phyloP scores from a whole-genome alignment of 2,797 vertebrate species.

The Megaceryle alcyon region DNA sequence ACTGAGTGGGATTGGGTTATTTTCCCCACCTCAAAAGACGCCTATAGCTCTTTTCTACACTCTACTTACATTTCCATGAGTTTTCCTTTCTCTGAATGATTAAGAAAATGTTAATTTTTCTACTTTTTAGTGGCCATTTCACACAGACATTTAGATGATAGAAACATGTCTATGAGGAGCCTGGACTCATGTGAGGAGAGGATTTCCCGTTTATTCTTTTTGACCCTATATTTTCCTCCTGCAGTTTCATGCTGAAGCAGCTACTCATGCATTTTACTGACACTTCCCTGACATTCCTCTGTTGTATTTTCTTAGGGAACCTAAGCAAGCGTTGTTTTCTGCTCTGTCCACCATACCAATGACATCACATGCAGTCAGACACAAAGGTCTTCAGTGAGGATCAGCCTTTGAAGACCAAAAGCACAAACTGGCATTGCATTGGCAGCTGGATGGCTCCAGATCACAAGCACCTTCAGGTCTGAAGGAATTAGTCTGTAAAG shows the following conservation, averaged over 20 bases:
- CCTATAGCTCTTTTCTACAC: not conserved
- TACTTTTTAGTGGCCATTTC: not conserved
- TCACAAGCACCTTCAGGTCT: not conserved
- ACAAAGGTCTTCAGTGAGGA: not conserved
- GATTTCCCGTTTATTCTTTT: not conserved
- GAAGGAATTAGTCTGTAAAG: not conserved
- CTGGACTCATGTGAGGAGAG: not conserved
- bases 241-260: not conserved
- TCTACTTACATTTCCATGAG: not conserved
- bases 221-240: not conserved
- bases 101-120: not conserved
- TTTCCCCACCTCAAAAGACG: not conserved
- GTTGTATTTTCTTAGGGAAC: not conserved
- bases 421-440: not conserved
- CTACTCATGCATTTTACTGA: not conserved
- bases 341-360: not conserved
- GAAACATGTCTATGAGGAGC: not conserved
- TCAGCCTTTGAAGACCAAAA: not conserved
- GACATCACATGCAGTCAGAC: not conserved
- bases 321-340: not conserved
- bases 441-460: rapidly evolving
- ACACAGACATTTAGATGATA: not conserved
- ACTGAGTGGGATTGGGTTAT: not conserved
- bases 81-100: not conserved
- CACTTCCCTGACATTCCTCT: not conserved